phyloP scores from a whole-genome alignment of 1,140 invertebrate genomes.

The Apis cerana region DNA sequence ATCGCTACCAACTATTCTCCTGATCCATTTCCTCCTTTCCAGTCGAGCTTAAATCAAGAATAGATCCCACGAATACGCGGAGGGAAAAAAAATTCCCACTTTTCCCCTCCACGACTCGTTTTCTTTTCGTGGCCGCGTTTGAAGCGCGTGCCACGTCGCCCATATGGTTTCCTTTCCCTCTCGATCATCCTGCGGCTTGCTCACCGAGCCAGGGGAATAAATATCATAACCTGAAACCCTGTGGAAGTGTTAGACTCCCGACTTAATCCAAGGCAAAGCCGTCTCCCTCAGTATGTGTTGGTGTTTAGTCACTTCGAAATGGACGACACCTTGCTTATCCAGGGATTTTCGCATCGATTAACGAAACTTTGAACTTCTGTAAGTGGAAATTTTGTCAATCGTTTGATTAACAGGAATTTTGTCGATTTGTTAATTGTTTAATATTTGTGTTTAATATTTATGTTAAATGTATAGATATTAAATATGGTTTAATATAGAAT shows the following conservation, averaged over 20 bases:
- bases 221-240: constrained; percentile 62
- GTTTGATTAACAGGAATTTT: neutral
- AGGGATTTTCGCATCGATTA: constrained; percentile 36
- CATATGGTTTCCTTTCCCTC: constrained; percentile 69
- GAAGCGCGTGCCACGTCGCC: constrained; percentile 62
- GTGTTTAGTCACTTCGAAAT: neutral
- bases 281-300: neutral
- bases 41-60: constrained; percentile 14
- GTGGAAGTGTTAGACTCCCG: constrained; percentile 51
- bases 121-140: constrained; percentile 45
- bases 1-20: neutral
- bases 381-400: neutral
- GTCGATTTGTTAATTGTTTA: neutral
- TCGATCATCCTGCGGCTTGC: constrained; percentile 41
- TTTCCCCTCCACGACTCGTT: neutral
- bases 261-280: constrained; percentile 47
- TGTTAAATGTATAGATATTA: too few relatives aligned
- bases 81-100: constrained; percentile 8
- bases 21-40: neutral
- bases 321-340: constrained; percentile 32
- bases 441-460: too few relatives aligned
- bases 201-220: constrained; percentile 58
- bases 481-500: too few relatives aligned
- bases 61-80: neutral
- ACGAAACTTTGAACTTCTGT: neutral